Percentiles rank a stretch among this genome's conserved stretches.
These are phyloP conservation scores for Microctenopoma stevenorrisi DNA, from an alignment of 2,797 vertebrate species.

Conservation along the genomic window DNA sequence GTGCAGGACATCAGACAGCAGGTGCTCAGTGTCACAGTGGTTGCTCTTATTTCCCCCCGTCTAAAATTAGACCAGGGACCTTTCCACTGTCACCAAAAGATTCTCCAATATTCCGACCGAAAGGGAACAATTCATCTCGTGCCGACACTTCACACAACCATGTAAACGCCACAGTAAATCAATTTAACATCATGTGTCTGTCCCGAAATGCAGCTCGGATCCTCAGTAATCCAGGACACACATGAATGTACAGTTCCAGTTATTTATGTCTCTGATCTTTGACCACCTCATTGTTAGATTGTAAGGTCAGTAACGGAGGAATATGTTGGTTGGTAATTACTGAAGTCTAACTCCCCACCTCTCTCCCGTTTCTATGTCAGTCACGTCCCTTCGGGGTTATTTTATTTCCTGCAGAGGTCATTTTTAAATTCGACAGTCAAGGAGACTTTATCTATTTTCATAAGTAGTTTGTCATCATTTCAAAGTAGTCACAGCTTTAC, in stretches of 20 bases:
- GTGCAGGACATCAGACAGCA: constrained; percentile 70
- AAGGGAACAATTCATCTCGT: constrained; percentile 34
- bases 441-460: constrained; percentile 60
- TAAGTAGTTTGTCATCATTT: constrained; percentile 69
- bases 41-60: constrained; percentile 67
- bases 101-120: constrained; percentile 32
- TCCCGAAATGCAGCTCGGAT: background rate
- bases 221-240: background rate
- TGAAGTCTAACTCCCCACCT: background rate
- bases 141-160: background rate
- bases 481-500: constrained; percentile 57
- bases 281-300: constrained; percentile 14
- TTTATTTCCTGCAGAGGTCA: constrained; percentile 64
- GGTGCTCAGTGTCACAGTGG: constrained; percentile 74
- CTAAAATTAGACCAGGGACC: constrained; percentile 81
- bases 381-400: constrained; percentile 36
- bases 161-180: background rate
- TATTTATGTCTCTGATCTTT: constrained; percentile 36
- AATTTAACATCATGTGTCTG: background rate
- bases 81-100: constrained; percentile 62
- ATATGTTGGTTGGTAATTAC: constrained; percentile 4
- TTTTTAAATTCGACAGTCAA: constrained; percentile 61
- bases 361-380: constrained; percentile 27
- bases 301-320: background rate
- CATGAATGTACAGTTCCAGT: constrained; percentile 5